Base-by-base conservation (phyloP, 2,888 invertebrate species). In the Drosophila fulvimacula region DNA sequence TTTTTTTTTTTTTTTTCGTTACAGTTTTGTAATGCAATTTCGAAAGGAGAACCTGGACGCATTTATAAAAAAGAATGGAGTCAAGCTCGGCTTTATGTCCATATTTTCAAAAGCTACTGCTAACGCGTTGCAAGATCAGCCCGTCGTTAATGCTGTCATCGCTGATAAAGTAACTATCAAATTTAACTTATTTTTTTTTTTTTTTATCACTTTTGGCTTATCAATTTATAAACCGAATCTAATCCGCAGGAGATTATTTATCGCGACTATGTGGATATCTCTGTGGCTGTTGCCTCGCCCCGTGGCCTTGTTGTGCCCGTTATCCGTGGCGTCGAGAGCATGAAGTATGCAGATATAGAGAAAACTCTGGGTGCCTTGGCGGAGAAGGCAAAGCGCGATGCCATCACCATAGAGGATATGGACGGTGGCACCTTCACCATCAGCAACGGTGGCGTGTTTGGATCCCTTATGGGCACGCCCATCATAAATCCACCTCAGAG, bases 401-500 rank as follows among this genome's bases (percentile, higher is more conserved):
- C 94, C 81, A 94, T 99, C 81, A 98, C 99, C 0, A 96, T 99
- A 49, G 99, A 99, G 93, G 99, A 99, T 91, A 99, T 99, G 99
- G 99, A 99, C 90, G 99, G 99, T 24, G 99, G 99, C 34, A 99
- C 99, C 4, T 99, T 99, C 91, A 99, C 99, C 19, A 98, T 99
- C 90, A 98, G 98, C 91, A 99, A 99, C 90, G 99, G 99, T 17
- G 99, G 99, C 11, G 99, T 99, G 0, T 99, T 99, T 92, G 99
- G 99, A 9, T 99, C 99, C 0, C 92, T 99, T 44, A 94, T 98
- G 94, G 99, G 99, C 44, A 99, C 99, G 0, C 99, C 99, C 0
- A 99, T 99, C 85, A 99, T 99, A 76, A 99, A 99, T 93, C 99
- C 99, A 38, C 99, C 99, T 0, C 99, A 99, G 93, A 98, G 99